Evolutionary conservation across 1,140 invertebrate genomes (phyloP).

Genomic region (Wiebesia pumilae): DNA sequence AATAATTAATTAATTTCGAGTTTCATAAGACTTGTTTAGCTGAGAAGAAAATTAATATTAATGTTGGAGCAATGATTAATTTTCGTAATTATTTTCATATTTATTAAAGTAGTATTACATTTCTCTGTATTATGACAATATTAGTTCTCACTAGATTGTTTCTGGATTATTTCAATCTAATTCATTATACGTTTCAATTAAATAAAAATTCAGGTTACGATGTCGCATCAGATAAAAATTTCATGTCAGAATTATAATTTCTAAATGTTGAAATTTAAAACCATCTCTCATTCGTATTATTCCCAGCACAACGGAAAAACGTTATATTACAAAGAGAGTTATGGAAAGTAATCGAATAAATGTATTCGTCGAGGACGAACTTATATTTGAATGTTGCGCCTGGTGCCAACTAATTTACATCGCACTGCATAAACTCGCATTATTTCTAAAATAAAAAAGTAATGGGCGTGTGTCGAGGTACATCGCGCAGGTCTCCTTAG

Average conservation of each 20-base stretch:
- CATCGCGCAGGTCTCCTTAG: background rate
- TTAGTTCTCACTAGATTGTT: too few species aligned
- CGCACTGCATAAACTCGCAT: background rate
- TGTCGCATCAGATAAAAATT: too few species aligned
- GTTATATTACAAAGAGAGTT: too few species aligned
- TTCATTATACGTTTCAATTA: background rate
- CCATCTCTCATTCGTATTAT: too few species aligned
- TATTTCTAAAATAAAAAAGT: background rate
- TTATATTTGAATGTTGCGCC: background rate
- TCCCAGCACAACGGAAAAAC: too few species aligned
- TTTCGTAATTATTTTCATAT: background rate
- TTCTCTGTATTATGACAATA: background rate
- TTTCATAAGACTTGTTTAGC: background rate
- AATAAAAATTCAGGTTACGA: background rate
- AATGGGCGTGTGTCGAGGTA: background rate
- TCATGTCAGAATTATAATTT: too few species aligned
- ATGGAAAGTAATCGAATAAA: background rate
- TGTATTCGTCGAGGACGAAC: background rate
- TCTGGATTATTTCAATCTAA: background rate
- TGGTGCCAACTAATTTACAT: background rate
- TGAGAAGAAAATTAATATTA: background rate
- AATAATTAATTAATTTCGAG: background rate
- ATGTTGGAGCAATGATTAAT: background rate
- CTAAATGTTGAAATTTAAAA: too few species aligned
- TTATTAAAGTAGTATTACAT: background rate